Conservation (phyloP, 2,797 vertebrate genomes). For the Hemitrygon akajei region DNA sequence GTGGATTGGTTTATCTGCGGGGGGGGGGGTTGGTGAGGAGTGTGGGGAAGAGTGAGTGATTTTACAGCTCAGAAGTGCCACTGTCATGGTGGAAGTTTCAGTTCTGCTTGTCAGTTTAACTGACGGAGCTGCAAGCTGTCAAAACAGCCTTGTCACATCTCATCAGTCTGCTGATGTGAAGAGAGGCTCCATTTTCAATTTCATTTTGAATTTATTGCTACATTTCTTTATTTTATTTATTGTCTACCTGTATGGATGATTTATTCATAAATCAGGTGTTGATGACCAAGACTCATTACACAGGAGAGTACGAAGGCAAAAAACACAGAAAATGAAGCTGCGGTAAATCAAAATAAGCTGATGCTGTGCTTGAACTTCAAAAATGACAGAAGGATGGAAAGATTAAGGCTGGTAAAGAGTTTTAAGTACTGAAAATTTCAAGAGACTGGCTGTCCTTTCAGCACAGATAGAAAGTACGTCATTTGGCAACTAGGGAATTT, state of each 20-base stretch:
- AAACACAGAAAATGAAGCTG: not conserved
- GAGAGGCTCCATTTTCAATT: not conserved
- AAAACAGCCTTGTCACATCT: not conserved
- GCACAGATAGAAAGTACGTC: not conserved
- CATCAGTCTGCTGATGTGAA: not conserved
- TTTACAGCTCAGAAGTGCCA: not conserved
- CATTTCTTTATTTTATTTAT: not conserved
- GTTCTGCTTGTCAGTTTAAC: conserved; percentile 10
- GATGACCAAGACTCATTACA: not conserved
- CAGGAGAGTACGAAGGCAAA: not conserved
- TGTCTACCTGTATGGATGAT: not conserved
- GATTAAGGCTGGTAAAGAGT: not conserved
- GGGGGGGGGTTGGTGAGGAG: no score
- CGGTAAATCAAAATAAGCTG: not conserved
- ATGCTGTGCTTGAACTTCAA: not conserved
- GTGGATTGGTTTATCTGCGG: not conserved
- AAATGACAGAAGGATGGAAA: not conserved
- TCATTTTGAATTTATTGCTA: not conserved
- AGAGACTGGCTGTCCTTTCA: not conserved
- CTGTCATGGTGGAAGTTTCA: not conserved
- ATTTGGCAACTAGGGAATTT: not conserved
- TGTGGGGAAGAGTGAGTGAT: no score
- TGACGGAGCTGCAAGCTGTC: conserved; percentile 1
- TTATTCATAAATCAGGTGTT: not conserved
- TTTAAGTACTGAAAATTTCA: not conserved